Percentiles rank a stretch among this genome's conserved stretches.
Evolutionary conservation across 2,113 vertebrate species (phyloP).

Genomic region (Oreochromis spilurus): DNA sequence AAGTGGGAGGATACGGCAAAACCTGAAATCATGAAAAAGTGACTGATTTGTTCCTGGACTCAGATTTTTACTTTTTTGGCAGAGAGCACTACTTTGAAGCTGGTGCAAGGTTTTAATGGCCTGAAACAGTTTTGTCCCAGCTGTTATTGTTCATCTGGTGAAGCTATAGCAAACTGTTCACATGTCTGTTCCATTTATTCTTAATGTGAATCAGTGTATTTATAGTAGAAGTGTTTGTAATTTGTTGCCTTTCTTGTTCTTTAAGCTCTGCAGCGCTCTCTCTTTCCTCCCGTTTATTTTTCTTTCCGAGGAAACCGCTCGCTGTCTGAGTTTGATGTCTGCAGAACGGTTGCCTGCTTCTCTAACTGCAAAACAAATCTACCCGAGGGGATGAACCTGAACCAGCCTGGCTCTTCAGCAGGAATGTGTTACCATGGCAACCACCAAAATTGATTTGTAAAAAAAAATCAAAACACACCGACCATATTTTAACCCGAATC

Average conservation of each 20-base stretch:
- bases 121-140: not conserved
- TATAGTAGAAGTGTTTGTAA: not conserved
- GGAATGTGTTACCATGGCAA: not conserved
- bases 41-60: not conserved
- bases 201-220: not conserved
- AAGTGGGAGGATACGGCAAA: not conserved
- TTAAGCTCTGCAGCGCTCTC: not conserved
- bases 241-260: not conserved
- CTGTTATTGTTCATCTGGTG: not conserved
- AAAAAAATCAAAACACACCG: not conserved
- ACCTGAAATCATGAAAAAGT: not conserved
- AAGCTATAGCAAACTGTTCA: not conserved
- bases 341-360: not conserved
- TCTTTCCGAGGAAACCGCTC: not conserved
- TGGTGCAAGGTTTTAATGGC: not conserved
- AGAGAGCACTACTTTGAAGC: not conserved
- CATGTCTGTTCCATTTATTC: not conserved
- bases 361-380: not conserved
- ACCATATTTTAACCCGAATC: not conserved
- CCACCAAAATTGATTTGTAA: not conserved
- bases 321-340: not conserved
- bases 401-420: not conserved
- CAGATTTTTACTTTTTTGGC: not conserved
- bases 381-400: not conserved
- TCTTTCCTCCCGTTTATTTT: not conserved